These are phyloP conservation scores for Calliopum simillimum DNA, from an alignment of 2,888 invertebrate genomes.

Conservation along the genomic window DNA sequence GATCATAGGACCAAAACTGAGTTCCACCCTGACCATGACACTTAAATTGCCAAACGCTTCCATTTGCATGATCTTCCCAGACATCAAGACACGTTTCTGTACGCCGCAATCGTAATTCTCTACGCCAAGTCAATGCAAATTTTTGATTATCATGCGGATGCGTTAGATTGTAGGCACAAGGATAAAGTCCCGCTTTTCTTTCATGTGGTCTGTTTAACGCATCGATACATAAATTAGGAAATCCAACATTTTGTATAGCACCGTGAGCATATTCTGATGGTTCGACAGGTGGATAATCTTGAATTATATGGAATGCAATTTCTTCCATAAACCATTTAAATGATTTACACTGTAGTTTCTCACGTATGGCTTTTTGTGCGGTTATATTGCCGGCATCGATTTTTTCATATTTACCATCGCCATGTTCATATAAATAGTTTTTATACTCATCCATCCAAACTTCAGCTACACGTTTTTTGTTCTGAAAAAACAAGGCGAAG, in stretches of 20 bases:
- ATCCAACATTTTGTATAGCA: slow-evolving; percentile 76
- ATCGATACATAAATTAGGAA: slow-evolving; percentile 79
- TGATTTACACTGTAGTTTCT: slow-evolving; percentile 84
- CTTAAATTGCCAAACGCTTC: slow-evolving; percentile 83
- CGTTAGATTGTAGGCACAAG: slow-evolving; percentile 57
- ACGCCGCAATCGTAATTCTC: slow-evolving; percentile 69
- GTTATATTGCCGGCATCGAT: slow-evolving; percentile 86
- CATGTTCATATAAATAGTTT: slow-evolving; percentile 83
- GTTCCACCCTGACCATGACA: slow-evolving; percentile 96
- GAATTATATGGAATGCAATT: slow-evolving; percentile 90
- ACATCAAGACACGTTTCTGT: slow-evolving; percentile 90
- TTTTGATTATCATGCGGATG: slow-evolving; percentile 62
- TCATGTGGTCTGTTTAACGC: slow-evolving; percentile 70
- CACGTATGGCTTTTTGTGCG: slow-evolving; percentile 80
- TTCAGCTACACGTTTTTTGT: slow-evolving; percentile 92
- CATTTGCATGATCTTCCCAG: slow-evolving; percentile 71
- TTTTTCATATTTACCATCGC: slow-evolving; percentile 77
- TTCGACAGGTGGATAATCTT: slow-evolving; percentile 90
- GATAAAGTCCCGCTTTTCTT: slow-evolving; percentile 61
- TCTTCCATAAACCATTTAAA: slow-evolving; percentile 97
- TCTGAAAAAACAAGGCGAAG: slow-evolving; percentile 68
- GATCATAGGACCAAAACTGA: slow-evolving; percentile 89
- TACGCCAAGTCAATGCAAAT: slow-evolving; percentile 65
- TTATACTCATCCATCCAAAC: slow-evolving; percentile 99
- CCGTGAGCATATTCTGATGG: slow-evolving; percentile 87